Percentiles rank a stretch among this genome's conserved stretches.
Evolutionary conservation across 2,113 vertebrate species (phyloP).

Genomic region (Amblyornis subalaris): DNA sequence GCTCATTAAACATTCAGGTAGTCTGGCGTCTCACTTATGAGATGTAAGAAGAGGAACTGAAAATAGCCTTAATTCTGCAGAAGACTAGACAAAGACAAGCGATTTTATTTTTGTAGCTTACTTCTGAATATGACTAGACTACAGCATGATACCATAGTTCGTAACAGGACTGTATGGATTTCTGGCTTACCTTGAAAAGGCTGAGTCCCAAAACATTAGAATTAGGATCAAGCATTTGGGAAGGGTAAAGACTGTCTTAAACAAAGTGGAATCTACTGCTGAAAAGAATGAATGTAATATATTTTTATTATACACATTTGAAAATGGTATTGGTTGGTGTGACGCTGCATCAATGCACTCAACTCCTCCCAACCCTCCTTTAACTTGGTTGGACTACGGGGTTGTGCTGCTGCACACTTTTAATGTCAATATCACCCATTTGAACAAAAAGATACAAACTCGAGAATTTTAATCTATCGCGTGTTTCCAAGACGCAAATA

Average conservation of each 20-base stretch:
- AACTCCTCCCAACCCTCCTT: background rate
- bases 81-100: background rate
- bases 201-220: accelerated
- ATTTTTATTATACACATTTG: background rate
- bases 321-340: background rate
- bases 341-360: background rate
- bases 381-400: background rate
- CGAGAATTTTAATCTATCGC: background rate
- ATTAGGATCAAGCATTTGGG: background rate
- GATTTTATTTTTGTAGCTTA: background rate
- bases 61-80: background rate
- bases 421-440: background rate
- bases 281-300: background rate
- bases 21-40: background rate
- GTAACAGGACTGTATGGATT: background rate
- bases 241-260: background rate
- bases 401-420: background rate
- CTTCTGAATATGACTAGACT: background rate
- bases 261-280: background rate
- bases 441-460: background rate
- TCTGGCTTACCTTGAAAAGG: background rate
- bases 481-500: background rate
- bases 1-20: background rate
- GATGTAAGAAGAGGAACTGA: background rate
- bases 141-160: background rate